Conservation (phyloP, 1,140 invertebrate genomes). For the Lepidostoma basale region DNA sequence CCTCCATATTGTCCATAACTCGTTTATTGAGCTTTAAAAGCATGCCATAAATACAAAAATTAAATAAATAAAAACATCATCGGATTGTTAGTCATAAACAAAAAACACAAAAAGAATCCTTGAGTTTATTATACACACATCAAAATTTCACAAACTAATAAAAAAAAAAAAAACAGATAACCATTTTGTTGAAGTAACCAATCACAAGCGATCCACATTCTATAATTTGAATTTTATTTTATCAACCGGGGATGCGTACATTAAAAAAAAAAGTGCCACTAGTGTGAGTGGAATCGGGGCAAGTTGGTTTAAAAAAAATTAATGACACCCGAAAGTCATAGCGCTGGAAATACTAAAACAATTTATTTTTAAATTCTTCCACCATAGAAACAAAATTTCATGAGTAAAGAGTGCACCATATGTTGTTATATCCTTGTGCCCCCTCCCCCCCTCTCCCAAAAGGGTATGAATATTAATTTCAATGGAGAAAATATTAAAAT, state of each 20-base stretch:
- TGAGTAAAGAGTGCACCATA: conserved; percentile 18
- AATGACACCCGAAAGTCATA: conserved; percentile 30
- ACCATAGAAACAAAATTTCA: conserved; percentile 17
- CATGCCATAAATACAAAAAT: conserved; percentile 9
- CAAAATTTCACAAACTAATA: conserved; percentile 21
- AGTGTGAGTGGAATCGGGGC: no score
- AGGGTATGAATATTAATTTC: background rate
- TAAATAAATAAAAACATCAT: background rate
- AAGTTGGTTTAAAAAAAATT: no score
- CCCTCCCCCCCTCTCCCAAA: conserved; percentile 8
- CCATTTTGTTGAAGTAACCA: conserved; percentile 53
- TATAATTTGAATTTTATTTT: conserved; percentile 13
- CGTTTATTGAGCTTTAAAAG: conserved; percentile 19
- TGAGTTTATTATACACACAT: conserved; percentile 28
- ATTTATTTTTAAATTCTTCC: conserved; percentile 8
- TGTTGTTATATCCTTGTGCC: background rate
- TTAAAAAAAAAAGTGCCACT: background rate
- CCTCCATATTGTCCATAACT: conserved; percentile 11
- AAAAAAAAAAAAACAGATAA: conserved; percentile 16
- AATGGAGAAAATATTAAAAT: conserved; percentile 4
- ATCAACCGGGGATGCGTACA: no score
- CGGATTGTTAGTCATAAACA: conserved; percentile 15
- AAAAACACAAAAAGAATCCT: background rate
- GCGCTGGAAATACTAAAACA: conserved; percentile 32
- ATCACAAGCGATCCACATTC: conserved; percentile 54